Conservation (phyloP, 2,113 vertebrate species). For the Alligator mississippiensis region DNA sequence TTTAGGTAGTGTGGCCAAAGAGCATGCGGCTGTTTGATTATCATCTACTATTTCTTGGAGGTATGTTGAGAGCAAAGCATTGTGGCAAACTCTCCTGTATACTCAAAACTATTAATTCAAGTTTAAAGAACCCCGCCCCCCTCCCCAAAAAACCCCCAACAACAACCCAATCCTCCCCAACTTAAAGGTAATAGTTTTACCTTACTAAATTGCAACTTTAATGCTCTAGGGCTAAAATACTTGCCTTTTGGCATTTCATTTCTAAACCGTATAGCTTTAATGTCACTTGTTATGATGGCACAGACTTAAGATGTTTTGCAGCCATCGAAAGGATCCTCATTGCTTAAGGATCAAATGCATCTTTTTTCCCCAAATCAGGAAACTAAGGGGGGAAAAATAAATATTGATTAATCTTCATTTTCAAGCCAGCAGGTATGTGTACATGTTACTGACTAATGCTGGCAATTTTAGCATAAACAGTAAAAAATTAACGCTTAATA, state of each 20-base stretch:
- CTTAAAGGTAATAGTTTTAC: neutral
- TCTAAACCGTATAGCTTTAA: neutral
- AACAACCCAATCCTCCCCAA: neutral
- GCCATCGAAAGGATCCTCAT: neutral
- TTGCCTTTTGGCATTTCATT: neutral
- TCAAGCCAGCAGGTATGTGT: neutral
- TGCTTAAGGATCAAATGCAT: neutral
- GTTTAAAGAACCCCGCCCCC: neutral
- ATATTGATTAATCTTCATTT: neutral
- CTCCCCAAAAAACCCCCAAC: no score
- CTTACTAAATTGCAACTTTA: neutral
- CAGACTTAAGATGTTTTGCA: neutral
- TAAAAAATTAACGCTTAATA: neutral
- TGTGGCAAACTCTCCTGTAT: neutral
- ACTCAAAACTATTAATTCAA: neutral
- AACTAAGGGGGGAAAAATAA: neutral
- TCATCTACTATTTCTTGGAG: neutral
- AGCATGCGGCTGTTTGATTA: neutral
- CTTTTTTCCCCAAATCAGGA: neutral
- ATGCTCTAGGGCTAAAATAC: neutral
- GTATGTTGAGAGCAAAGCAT: neutral
- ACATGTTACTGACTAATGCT: neutral
- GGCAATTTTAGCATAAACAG: fast-evolving
- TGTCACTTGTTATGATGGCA: neutral
- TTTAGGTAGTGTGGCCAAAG: neutral